A percentile compares a stretch with the other conserved stretches of the same genome.
Evolutionary conservation across 2,888 invertebrate species (phyloP).

Genomic region (Calameuta pallipes): DNA sequence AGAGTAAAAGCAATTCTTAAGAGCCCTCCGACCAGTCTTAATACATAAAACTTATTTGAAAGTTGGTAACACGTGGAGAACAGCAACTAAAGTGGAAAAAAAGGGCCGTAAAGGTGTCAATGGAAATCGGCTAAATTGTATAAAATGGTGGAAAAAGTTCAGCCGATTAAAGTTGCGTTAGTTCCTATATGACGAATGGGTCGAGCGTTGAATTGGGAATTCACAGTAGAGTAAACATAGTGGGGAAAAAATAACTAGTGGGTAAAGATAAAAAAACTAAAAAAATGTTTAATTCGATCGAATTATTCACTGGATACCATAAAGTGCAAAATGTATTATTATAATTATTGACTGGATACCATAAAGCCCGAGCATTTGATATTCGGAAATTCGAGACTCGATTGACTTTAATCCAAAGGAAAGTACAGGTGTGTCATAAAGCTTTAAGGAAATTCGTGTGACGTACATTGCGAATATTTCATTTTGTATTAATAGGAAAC

Average conservation of each 20-base stretch:
- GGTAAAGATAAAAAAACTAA: background rate
- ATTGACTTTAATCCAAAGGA: background rate
- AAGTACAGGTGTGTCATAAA: background rate
- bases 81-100: background rate
- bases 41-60: background rate
- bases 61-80: background rate
- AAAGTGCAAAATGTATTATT: too few species aligned
- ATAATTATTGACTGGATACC: too few species aligned
- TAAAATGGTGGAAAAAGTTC: background rate
- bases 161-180: background rate
- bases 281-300: background rate
- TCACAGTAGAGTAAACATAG: background rate
- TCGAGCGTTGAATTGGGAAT: background rate
- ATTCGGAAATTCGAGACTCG: background rate
- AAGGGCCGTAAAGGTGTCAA: background rate
- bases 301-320: too few species aligned
- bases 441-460: background rate
- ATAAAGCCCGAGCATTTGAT: background rate
- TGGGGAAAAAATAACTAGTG: background rate
- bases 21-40: background rate
- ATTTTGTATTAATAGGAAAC: background rate
- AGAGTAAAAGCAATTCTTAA: too few species aligned
- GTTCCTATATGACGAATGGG: background rate
- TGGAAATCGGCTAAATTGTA: background rate
- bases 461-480: background rate